phyloP scores from a whole-genome alignment of 2,888 invertebrate species.

The Lumbricus terrestris region DNA sequence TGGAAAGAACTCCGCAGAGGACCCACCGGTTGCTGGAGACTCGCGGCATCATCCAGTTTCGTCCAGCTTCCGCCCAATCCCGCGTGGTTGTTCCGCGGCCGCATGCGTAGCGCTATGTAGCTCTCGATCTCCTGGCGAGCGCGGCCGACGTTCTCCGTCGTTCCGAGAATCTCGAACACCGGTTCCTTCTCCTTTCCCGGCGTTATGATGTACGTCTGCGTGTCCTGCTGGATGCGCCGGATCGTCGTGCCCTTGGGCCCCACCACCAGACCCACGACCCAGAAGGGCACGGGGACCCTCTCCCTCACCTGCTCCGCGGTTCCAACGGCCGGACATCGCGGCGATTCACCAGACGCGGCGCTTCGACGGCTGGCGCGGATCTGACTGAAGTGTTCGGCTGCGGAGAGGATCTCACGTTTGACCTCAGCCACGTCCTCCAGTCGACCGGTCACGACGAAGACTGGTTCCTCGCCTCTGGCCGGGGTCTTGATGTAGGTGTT shows the following conservation, averaged over 20 bases:
- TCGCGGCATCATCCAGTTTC: neutral
- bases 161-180: conserved; percentile 74
- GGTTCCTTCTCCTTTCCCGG: conserved; percentile 97
- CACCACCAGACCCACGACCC: conserved; percentile 96
- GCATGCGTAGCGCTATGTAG: neutral
- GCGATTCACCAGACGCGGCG: neutral
- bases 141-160: neutral
- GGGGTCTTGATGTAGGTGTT: conserved; percentile 99
- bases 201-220: conserved; percentile 97
- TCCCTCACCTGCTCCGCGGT: conserved; percentile 82
- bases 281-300: conserved; percentile 90
- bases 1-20: neutral
- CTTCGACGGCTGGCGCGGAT: conserved; percentile 65
- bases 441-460: conserved; percentile 97
- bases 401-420: conserved; percentile 93
- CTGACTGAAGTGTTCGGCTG: conserved; percentile 98
- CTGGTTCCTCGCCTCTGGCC: conserved; percentile 97
- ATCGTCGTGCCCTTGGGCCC: conserved; percentile 99
- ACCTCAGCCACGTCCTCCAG: conserved; percentile 96
- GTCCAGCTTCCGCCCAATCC: neutral
- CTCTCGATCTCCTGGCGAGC: conserved; percentile 14
- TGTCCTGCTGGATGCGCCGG: conserved; percentile 98
- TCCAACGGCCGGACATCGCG: conserved; percentile 53
- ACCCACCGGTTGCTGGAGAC: neutral
- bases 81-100: neutral